Evolutionary conservation across 2,113 vertebrate genomes (phyloP).

Genomic region (Edolisoma coerulescens): DNA sequence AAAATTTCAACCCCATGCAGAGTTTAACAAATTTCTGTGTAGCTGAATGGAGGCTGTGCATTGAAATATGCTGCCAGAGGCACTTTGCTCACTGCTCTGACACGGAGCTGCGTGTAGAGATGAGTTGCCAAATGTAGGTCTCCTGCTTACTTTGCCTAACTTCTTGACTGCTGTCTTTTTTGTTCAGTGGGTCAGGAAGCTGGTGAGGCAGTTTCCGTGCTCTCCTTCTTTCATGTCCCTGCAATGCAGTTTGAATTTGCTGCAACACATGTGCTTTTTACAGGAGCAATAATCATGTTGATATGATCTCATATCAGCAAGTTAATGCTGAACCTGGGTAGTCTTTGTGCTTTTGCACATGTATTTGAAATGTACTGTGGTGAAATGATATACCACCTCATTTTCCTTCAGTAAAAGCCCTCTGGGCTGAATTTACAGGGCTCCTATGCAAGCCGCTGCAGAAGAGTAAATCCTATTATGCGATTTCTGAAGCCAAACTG

Average conservation of each 20-base stretch:
- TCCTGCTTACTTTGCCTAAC: neutral
- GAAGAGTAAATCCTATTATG: slow-evolving; percentile 37
- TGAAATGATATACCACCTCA: neutral
- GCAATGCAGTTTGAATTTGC: neutral
- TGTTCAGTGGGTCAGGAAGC: neutral
- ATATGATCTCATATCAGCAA: neutral
- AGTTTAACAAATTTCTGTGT: neutral
- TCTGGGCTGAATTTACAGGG: neutral
- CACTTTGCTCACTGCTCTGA: neutral
- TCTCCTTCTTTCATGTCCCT: neutral
- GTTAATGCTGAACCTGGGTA: neutral
- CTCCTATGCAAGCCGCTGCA: neutral
- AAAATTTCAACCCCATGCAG: neutral
- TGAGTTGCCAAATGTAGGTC: neutral
- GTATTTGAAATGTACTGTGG: neutral
- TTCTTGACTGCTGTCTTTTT: neutral
- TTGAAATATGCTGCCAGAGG: neutral
- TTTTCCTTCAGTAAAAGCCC: neutral
- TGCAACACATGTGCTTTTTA: neutral
- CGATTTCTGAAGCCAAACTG: neutral
- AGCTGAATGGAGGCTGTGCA: neutral
- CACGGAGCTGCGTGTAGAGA: neutral
- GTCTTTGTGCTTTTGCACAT: neutral
- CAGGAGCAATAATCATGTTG: neutral
- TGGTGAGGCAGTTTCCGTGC: neutral